phyloP scores from a whole-genome alignment of 2,113 vertebrate species.

The Chelonoidis abingdonii region DNA sequence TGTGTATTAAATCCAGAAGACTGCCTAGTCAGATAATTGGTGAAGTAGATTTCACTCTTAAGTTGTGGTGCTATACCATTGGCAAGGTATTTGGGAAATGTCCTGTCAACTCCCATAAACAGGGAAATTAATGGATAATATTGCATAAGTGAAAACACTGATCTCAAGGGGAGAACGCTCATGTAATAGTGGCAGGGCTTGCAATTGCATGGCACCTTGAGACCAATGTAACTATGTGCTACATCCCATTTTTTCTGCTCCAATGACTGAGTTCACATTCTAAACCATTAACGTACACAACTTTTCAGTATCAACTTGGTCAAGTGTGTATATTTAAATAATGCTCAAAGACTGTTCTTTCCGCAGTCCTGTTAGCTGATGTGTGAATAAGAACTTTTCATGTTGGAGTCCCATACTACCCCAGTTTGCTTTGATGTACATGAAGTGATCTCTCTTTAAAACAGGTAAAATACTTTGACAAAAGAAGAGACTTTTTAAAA shows the following conservation, averaged over 20 bases:
- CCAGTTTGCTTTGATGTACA: background rate
- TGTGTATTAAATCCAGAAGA: background rate
- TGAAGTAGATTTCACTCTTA: background rate
- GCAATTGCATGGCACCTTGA: accelerated
- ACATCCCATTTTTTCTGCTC: background rate
- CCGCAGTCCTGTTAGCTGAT: background rate
- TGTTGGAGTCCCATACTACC: background rate
- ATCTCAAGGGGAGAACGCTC: background rate
- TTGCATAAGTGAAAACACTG: background rate
- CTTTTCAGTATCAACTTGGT: background rate
- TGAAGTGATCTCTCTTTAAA: constrained; percentile 19
- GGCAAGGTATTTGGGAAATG: background rate
- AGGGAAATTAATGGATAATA: background rate
- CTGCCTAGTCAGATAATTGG: background rate
- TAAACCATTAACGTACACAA: background rate
- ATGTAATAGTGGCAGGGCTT: background rate
- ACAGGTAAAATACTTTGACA: constrained; percentile 95
- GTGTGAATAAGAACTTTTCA: background rate
- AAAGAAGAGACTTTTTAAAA: constrained; percentile 94
- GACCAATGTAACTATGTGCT: accelerated
- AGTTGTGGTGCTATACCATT: background rate
- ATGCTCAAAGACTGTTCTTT: background rate
- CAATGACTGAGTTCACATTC: accelerated
- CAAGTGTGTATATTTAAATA: background rate
- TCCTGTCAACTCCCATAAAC: background rate